These are phyloP conservation scores for Prolemur simus DNA, from an alignment of 2,113 vertebrate genomes.

Conservation along the genomic window DNA sequence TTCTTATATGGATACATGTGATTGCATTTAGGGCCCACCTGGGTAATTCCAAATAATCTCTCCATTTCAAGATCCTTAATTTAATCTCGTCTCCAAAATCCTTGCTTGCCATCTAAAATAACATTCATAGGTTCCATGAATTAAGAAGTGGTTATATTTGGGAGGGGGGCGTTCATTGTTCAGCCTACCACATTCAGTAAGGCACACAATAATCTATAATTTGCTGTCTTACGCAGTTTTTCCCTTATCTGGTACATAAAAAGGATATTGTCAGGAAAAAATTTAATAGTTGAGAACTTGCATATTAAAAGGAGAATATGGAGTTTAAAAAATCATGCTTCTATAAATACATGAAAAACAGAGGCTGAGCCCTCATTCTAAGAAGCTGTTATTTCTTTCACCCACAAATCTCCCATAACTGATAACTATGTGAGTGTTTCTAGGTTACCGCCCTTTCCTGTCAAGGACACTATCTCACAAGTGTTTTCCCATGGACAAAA, in stretches of 20 bases:
- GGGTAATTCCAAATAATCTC: not conserved
- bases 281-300: not conserved
- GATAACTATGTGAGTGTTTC: not conserved
- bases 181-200: not conserved
- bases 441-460: accelerated
- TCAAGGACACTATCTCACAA: not conserved
- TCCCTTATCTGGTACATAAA: not conserved
- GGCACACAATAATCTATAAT: not conserved
- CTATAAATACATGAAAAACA: not conserved
- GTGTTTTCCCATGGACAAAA: not conserved
- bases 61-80: not conserved
- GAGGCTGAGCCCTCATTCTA: not conserved
- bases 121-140: not conserved
- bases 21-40: not conserved
- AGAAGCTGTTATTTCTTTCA: not conserved
- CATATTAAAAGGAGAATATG: not conserved
- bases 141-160: not conserved
- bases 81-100: not conserved
- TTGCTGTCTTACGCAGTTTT: not conserved
- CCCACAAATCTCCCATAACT: not conserved
- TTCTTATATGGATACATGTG: not conserved
- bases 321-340: not conserved
- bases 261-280: not conserved
- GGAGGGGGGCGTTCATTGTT: not conserved
- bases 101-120: not conserved